Percentiles rank a stretch among this genome's conserved stretches.
Conservation (phyloP, 1,140 invertebrate genomes). For the Microplitis demolitor region DNA sequence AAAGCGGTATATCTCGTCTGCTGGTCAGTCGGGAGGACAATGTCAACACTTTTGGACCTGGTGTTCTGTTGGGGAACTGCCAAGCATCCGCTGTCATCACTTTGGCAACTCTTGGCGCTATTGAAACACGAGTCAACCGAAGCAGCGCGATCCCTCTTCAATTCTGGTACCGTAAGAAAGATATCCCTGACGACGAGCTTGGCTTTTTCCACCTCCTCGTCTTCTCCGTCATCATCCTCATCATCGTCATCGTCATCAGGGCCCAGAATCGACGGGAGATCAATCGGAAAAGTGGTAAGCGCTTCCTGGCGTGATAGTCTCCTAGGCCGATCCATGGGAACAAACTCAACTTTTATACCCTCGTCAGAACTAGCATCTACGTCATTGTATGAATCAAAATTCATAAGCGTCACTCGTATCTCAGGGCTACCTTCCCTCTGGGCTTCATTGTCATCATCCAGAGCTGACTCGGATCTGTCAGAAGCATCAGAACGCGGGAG, state of each 20-base stretch:
- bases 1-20: conserved; percentile 83
- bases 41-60: conserved; percentile 88
- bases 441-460: conserved; percentile 57
- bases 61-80: conserved; percentile 72
- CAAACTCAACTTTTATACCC: conserved; percentile 34
- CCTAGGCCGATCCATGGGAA: conserved; percentile 42
- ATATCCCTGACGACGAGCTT: conserved; percentile 70
- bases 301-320: conserved; percentile 77
- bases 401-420: conserved; percentile 74
- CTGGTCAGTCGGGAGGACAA: conserved; percentile 85
- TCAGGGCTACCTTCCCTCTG: conserved; percentile 58
- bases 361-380: conserved; percentile 31
- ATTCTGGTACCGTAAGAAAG: conserved; percentile 79
- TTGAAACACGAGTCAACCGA: conserved; percentile 81
- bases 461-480: conserved; percentile 34
- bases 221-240: conserved; percentile 60
- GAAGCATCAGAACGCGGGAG: conserved; percentile 38
- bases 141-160: conserved; percentile 80
- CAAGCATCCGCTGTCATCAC: conserved; percentile 69
- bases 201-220: conserved; percentile 50
- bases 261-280: conserved; percentile 66
- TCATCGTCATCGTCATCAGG: conserved; percentile 59
- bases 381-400: conserved; percentile 44
- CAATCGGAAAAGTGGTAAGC: conserved; percentile 68
- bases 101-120: conserved; percentile 72